A percentile compares a stretch with the other conserved stretches of the same genome.
These are phyloP conservation scores for Micromys minutus DNA, from an alignment of 2,113 vertebrate species.

Conservation along the genomic window DNA sequence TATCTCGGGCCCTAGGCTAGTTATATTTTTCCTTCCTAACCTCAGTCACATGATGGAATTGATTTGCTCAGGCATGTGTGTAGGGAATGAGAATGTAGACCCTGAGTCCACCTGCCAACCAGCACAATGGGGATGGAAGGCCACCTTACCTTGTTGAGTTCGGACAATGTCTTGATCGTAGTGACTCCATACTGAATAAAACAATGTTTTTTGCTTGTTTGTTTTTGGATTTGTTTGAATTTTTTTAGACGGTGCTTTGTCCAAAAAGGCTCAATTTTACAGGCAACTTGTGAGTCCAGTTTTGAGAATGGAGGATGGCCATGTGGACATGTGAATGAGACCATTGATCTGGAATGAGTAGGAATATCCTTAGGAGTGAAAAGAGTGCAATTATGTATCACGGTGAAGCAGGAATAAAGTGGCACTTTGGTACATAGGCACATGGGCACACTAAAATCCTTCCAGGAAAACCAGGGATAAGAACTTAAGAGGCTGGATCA, in stretches of 20 bases:
- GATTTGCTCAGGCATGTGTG: background rate
- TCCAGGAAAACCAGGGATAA: background rate
- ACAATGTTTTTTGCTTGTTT: background rate
- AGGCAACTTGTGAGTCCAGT: background rate
- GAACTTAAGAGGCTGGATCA: background rate
- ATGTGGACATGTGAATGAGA: background rate
- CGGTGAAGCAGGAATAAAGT: background rate
- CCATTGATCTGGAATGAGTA: background rate
- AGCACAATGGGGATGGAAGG: background rate
- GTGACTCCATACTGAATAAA: background rate
- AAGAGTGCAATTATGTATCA: background rate
- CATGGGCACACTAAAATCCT: background rate
- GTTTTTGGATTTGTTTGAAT: background rate
- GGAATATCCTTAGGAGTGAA: background rate
- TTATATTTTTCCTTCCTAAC: background rate
- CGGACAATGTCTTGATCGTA: background rate
- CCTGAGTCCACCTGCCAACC: background rate
- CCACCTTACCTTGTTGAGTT: background rate
- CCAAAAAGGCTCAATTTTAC: background rate
- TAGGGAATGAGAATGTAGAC: background rate
- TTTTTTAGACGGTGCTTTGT: background rate
- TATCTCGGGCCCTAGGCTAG: background rate
- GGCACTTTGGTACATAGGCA: no score
- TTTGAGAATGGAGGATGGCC: background rate
- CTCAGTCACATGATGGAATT: background rate